Percentiles rank a stretch among this genome's conserved stretches.
phyloP scores from a whole-genome alignment of 2,113 vertebrate species.

The Ceratotherium simum region DNA sequence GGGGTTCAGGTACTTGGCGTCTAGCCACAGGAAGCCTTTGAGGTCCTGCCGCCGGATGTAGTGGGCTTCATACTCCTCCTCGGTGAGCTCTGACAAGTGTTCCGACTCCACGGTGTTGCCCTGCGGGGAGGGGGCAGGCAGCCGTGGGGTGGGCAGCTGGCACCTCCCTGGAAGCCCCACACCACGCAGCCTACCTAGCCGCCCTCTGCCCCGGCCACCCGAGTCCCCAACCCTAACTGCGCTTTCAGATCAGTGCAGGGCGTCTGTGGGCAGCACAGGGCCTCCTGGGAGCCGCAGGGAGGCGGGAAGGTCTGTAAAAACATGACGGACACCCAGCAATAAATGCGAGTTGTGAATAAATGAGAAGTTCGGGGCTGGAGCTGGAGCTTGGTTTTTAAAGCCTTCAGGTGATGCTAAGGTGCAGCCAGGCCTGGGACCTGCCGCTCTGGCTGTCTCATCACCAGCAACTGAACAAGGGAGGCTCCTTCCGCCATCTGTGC shows the following conservation, averaged over 20 bases:
- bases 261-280: background rate
- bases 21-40: conserved; percentile 98
- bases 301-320: background rate
- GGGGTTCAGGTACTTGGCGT: conserved; percentile 98
- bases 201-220: background rate
- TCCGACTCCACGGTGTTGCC: conserved; percentile 96
- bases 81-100: conserved; percentile 97
- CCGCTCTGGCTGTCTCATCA: accelerated
- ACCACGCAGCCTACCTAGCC: background rate
- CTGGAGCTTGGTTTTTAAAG: background rate
- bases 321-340: background rate
- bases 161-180: background rate
- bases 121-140: conserved; percentile 78
- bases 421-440: background rate
- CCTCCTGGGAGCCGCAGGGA: background rate
- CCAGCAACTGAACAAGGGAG: background rate
- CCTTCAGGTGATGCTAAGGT: background rate
- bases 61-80: conserved; percentile 98
- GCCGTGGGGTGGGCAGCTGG: accelerated
- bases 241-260: background rate
- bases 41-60: conserved; percentile 96
- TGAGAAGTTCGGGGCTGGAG: background rate
- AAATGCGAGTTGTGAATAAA: background rate
- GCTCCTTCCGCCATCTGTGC: background rate
- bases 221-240: background rate